These are phyloP conservation scores for Cheirogaleus major DNA, from an alignment of 2,797 vertebrate species.

Conservation along the genomic window DNA sequence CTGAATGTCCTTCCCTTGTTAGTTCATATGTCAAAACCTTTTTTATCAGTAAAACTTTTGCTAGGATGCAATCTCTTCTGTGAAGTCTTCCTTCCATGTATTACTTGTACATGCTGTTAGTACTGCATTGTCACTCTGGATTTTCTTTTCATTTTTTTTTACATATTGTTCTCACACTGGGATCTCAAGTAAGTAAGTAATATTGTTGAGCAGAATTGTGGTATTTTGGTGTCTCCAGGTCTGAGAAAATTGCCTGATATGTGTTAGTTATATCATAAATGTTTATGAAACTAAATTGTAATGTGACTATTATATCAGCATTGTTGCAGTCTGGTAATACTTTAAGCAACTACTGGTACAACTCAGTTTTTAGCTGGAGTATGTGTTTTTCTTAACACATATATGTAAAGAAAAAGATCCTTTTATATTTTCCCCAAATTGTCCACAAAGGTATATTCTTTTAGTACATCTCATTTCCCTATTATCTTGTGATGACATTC, in stretches of 20 bases:
- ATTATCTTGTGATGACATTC: not conserved
- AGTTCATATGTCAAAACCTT: not conserved
- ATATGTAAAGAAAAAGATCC: not conserved
- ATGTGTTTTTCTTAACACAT: not conserved
- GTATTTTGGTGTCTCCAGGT: not conserved
- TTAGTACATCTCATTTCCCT: not conserved
- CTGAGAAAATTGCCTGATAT: not conserved
- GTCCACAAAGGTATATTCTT: not conserved
- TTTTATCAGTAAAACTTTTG: not conserved
- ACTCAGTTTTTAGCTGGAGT: not conserved
- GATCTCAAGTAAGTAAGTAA: not conserved
- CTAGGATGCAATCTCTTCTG: not conserved
- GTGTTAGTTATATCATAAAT: not conserved
- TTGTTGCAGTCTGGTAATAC: accelerated
- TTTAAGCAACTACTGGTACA: not conserved
- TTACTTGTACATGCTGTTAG: not conserved
- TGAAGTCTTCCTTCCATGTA: not conserved
- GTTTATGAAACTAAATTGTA: not conserved
- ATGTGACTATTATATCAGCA: not conserved
- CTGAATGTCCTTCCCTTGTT: not conserved
- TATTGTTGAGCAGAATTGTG: not conserved
- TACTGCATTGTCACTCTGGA: not conserved
- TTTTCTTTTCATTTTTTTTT: not conserved
- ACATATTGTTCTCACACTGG: not conserved
- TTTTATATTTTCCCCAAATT: not conserved